Conservation (phyloP, 2,113 vertebrate species). For the Lepus americanus region DNA sequence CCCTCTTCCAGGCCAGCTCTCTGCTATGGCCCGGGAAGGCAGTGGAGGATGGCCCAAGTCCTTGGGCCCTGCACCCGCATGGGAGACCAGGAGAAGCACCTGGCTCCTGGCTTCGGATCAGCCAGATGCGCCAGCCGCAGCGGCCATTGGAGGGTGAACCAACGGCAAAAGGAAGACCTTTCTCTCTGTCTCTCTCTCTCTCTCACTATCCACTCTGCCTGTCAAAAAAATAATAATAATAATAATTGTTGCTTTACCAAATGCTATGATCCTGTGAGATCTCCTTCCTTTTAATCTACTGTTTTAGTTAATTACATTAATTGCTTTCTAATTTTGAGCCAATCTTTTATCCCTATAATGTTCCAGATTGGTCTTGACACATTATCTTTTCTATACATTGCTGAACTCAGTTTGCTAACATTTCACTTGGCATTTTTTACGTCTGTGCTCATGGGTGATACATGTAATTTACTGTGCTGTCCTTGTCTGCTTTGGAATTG, state of each 20-base stretch:
- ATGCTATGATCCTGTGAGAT: background rate
- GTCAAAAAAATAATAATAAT: no score
- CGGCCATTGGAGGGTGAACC: no score
- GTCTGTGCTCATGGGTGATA: background rate
- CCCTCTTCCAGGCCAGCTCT: no score
- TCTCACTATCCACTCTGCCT: no score
- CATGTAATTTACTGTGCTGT: background rate
- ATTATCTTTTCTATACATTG: background rate
- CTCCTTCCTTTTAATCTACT: background rate
- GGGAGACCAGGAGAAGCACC: no score
- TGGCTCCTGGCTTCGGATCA: no score
- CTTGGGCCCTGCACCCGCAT: no score
- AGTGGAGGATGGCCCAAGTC: no score
- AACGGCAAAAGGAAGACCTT: no score
- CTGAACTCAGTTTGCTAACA: background rate
- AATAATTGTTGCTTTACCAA: conserved; percentile 10
- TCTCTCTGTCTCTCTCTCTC: no score
- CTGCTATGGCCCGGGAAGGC: no score
- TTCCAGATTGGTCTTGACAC: background rate
- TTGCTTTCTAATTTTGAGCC: conserved; percentile 38
- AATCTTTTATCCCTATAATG: background rate
- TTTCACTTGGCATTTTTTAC: conserved; percentile 34
- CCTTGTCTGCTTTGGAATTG: background rate
- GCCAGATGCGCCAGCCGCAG: no score
- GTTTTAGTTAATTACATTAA: background rate